Evolutionary conservation across 1,140 invertebrate species (phyloP).

Genomic region (Drosophila micromelanica): DNA sequence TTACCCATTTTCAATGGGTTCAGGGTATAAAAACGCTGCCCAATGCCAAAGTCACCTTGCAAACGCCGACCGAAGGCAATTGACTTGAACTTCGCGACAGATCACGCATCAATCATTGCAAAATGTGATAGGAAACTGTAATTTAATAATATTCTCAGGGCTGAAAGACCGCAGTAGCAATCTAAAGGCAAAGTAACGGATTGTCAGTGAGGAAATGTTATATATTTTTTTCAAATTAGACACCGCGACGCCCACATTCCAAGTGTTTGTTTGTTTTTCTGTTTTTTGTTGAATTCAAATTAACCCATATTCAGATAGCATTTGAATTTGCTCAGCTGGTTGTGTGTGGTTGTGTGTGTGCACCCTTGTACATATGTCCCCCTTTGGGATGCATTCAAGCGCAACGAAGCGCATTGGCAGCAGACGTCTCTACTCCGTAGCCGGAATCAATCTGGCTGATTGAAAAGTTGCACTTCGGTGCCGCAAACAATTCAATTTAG

Average conservation of each 20-base stretch:
- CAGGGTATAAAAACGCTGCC: too few relatives aligned
- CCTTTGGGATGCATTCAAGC: constrained; percentile 32
- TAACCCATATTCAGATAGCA: constrained; percentile 33
- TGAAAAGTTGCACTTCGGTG: constrained; percentile 41
- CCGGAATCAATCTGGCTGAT: constrained; percentile 52
- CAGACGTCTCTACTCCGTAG: not conserved
- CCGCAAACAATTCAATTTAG: constrained; percentile 56
- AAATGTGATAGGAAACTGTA: constrained; percentile 23
- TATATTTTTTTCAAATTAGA: not conserved
- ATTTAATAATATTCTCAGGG: constrained; percentile 39
- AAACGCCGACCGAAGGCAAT: constrained; percentile 35
- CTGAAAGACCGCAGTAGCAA: constrained; percentile 22
- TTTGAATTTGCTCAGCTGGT: constrained; percentile 1
- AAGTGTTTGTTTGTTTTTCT: not conserved
- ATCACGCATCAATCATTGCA: constrained; percentile 45
- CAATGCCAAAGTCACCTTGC: constrained; percentile 16
- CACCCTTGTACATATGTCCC: not conserved
- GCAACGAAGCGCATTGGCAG: constrained; percentile 36
- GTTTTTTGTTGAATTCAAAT: constrained; percentile 33
- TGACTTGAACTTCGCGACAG: constrained; percentile 41
- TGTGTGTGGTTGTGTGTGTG: not conserved
- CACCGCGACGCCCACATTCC: constrained; percentile 13
- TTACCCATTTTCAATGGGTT: too few relatives aligned
- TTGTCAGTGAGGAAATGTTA: not conserved
- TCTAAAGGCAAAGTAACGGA: not conserved